These are phyloP conservation scores for Phrynosoma platyrhinos DNA, from an alignment of 2,113 vertebrate species.

Conservation along the genomic window DNA sequence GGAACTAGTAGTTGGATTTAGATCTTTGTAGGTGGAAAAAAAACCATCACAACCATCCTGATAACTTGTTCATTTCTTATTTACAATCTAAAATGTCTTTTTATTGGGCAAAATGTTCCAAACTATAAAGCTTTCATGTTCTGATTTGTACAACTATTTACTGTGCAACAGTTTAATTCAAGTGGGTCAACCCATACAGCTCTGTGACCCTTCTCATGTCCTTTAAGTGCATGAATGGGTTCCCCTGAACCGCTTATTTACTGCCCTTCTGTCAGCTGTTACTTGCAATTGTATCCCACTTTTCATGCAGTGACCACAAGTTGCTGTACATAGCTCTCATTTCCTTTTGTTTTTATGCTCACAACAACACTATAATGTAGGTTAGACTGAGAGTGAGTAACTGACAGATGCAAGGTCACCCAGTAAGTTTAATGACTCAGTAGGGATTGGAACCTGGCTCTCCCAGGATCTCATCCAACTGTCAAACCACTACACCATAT, in stretches of 20 bases:
- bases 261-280: neutral
- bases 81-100: neutral
- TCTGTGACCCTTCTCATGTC: neutral
- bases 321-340: neutral
- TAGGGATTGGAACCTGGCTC: neutral
- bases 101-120: neutral
- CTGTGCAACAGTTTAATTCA: neutral
- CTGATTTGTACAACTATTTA: neutral
- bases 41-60: neutral
- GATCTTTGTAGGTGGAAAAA: neutral
- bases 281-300: neutral
- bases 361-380: neutral
- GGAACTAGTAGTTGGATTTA: neutral
- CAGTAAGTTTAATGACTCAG: no score
- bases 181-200: neutral
- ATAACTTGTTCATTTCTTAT: fast-evolving
- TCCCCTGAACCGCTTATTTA: neutral
- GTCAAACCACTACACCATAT: neutral
- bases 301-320: neutral
- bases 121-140: neutral
- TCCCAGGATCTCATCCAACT: neutral
- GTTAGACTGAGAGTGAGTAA: neutral
- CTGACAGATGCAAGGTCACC: neutral
- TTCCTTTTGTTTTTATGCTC: neutral
- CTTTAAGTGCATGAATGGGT: neutral